Base-by-base conservation (phyloP, 2,797 vertebrate genomes). In the Macropodus opercularis region DNA sequence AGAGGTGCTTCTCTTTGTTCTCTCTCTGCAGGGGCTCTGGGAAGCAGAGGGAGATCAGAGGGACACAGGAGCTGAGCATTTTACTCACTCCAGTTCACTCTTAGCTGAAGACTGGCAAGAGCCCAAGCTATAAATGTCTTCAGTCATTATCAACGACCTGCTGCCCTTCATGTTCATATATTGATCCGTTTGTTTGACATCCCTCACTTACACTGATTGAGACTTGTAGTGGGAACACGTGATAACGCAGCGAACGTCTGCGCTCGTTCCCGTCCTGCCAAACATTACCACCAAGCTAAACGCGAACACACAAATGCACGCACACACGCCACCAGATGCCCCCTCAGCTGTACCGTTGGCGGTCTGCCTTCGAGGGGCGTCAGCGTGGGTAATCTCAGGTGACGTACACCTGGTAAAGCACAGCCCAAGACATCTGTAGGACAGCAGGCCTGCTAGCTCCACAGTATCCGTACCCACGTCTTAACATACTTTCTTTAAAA, bases 351-450 rank as follows among this genome's bases (percentile, higher is more conserved):
- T 90, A 66, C 87, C 69, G 87, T 81, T 90, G 86, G 91, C 92
- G 92, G 90, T 74, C 22, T 71, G 86, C 83, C 92, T 92, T 93
- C 44, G 81, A 82, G 85, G 71, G 91, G 91, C 94, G 93, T 94
- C 92, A 91, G 94, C 85, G 92, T 90, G 92, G 79, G 82, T 93
- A 95, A 94, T 95, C 95, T 95, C 95, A 89, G 93, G 94, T 92
- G 95, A 95, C 93, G 14, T 92, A 95, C 95, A 96, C 95, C 95
- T 97, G 95, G 94, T 95, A 93, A 90, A 52, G 53, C 91, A 90
- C 86, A 85, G 90, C 93, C 90, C 89, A 87, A 92, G 92, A 92
- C 95, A 97, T 95, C 95, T 96, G 96, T 92, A 94, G 91, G 90
- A 88, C 90, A 89, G 86, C 88, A 87, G 84, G 85, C 76, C 77